phyloP scores from a whole-genome alignment of 2,113 vertebrate species.

The Ailuropoda melanoleuca region DNA sequence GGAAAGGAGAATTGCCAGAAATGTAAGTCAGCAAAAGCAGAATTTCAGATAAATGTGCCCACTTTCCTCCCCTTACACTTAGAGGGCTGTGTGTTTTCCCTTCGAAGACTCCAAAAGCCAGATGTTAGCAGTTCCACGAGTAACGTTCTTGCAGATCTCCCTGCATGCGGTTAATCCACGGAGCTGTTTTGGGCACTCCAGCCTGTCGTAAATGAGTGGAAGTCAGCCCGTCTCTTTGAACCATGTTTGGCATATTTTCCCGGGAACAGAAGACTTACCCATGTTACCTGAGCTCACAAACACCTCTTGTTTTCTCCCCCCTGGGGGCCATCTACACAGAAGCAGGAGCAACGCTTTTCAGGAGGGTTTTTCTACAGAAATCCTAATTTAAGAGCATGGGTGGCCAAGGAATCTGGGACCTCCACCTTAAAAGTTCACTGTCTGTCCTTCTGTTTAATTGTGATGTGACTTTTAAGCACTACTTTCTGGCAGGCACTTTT shows the following conservation, averaged over 20 bases:
- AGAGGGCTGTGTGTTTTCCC: background rate
- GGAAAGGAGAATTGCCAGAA: slow-evolving; percentile 93
- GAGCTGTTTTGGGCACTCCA: no score
- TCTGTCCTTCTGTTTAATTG: background rate
- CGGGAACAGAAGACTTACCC: no score
- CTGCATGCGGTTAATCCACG: no score
- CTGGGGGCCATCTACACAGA: background rate
- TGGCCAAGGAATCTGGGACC: background rate
- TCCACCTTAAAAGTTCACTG: background rate
- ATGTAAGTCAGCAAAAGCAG: slow-evolving; percentile 84
- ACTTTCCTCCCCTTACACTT: fast-evolving
- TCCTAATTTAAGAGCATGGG: no score
- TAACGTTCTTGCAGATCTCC: background rate
- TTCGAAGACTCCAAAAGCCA: background rate
- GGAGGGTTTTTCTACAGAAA: fast-evolving
- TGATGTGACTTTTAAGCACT: background rate
- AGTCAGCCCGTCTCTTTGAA: background rate
- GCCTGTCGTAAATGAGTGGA: background rate
- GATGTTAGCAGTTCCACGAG: background rate
- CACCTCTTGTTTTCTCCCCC: background rate
- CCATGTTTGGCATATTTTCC: background rate
- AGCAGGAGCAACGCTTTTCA: background rate
- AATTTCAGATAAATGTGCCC: fast-evolving
- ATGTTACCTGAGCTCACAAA: background rate
- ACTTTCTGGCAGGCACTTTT: background rate